These are phyloP conservation scores for Baronia brevicornis DNA, from an alignment of 2,888 invertebrate species.

Conservation along the genomic window DNA sequence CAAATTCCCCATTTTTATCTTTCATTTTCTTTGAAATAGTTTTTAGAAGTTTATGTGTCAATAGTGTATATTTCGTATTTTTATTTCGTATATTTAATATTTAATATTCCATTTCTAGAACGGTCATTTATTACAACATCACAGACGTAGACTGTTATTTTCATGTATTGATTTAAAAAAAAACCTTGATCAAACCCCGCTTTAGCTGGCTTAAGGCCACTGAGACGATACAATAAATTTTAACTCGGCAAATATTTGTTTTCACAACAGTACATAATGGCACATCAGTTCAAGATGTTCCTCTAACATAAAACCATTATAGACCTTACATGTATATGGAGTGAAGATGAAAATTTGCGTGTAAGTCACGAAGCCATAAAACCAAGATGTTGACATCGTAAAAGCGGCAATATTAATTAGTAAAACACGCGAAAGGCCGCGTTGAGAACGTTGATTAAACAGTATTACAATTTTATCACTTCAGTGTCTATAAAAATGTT, in stretches of 20 bases:
- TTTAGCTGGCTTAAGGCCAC: neutral
- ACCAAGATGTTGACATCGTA: constrained; percentile 8
- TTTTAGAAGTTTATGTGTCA: no score
- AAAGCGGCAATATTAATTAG: constrained; percentile 7
- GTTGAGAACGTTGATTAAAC: constrained; percentile 1
- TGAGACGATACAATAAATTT: constrained; percentile 1
- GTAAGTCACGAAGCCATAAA: no score
- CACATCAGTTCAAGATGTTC: neutral
- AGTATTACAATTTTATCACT: constrained; percentile 4
- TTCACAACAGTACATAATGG: constrained; percentile 1
- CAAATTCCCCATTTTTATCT: no score
- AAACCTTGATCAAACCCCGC: no score
- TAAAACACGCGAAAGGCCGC: neutral
- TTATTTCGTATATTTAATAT: no score
- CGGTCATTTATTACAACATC: no score
- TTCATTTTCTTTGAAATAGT: no score
- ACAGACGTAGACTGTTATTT: no score
- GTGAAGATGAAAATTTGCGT: neutral
- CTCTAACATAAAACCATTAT: neutral
- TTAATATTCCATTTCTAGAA: no score
- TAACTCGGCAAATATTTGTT: neutral
- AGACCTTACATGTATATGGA: neutral
- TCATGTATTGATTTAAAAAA: no score
- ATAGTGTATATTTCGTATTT: no score
- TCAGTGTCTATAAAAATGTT: no score